A percentile compares a stretch with the other conserved stretches of the same genome.
Conservation (phyloP, 2,797 vertebrate genomes). For the Liparis tanakae region DNA sequence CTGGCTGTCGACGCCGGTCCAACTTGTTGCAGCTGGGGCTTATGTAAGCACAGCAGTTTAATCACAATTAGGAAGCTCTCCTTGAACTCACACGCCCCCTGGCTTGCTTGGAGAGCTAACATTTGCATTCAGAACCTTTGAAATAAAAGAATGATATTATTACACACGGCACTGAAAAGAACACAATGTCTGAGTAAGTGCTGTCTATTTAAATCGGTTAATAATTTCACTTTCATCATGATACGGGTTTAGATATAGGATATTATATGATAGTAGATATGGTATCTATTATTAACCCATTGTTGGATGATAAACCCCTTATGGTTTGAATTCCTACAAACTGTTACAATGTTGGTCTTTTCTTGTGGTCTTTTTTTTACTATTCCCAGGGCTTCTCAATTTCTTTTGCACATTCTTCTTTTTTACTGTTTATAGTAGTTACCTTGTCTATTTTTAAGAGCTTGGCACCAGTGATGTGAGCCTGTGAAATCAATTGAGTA, state of each 20-base stretch:
- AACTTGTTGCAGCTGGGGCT: conserved; percentile 68
- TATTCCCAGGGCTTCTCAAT: conserved; percentile 53
- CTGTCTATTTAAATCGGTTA: conserved; percentile 53
- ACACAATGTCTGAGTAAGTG: conserved; percentile 50
- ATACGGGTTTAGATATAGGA: conserved; percentile 4
- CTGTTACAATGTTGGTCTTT: conserved; percentile 21
- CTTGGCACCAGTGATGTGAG: conserved; percentile 9
- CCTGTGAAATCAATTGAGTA: conserved; percentile 27
- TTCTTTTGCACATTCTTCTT: conserved; percentile 21
- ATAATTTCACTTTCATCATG: conserved; percentile 36
- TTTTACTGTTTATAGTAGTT: conserved; percentile 28
- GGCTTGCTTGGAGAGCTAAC: conserved; percentile 68
- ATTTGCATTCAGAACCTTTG: conserved; percentile 68
- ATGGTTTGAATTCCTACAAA: conserved; percentile 32
- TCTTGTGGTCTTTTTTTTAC: conserved; percentile 44
- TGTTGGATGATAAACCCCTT: conserved; percentile 25
- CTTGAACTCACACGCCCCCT: conserved; percentile 70
- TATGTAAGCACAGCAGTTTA: conserved; percentile 67
- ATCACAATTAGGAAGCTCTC: conserved; percentile 76
- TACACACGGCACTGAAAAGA: conserved; percentile 37
- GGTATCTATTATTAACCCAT: conserved; percentile 7
- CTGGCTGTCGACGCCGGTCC: conserved; percentile 47
- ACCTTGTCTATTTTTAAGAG: conserved; percentile 35
- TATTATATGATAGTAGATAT: conserved; percentile 15
- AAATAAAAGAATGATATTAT: conserved; percentile 60